phyloP scores from a whole-genome alignment of 2,113 vertebrate genomes.

The Chlamydotis undulata region DNA sequence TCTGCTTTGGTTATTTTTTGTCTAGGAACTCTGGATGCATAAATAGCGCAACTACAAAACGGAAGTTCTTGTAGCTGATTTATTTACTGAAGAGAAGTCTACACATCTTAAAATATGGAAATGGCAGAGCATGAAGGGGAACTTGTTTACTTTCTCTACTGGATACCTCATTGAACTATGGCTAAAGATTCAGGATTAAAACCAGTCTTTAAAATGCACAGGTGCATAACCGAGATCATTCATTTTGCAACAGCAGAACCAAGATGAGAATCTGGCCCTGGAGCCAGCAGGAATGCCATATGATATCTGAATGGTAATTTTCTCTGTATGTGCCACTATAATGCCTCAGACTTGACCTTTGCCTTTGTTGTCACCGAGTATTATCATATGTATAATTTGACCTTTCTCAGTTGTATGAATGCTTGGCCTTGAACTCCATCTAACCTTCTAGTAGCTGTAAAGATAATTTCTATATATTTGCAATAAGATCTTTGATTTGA shows the following conservation, averaged over 20 bases:
- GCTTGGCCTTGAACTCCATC: conserved; percentile 64
- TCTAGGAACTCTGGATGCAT: neutral
- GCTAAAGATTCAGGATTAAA: neutral
- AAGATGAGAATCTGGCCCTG: conserved; percentile 5
- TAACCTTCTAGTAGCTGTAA: conserved; percentile 60
- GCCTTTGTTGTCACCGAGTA: conserved; percentile 66
- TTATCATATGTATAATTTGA: conserved; percentile 66
- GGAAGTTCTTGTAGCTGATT: neutral
- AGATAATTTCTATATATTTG: conserved; percentile 56
- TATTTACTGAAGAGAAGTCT: neutral
- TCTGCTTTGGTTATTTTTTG: neutral
- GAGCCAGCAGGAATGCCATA: conserved; percentile 28
- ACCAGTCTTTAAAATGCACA: neutral
- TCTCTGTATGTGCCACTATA: conserved; percentile 56
- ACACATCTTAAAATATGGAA: neutral
- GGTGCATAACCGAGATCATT: neutral
- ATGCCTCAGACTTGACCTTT: conserved; percentile 56
- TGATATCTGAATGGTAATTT: conserved; percentile 65
- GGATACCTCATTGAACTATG: neutral
- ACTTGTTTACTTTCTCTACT: neutral
- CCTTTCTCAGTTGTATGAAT: conserved; percentile 45
- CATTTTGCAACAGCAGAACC: neutral
- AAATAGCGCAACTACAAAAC: neutral
- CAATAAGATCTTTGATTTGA: conserved; percentile 51
- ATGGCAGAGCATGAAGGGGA: neutral